These are phyloP conservation scores for Himalopsyche tibetana DNA, from an alignment of 2,888 invertebrate species.

Conservation along the genomic window DNA sequence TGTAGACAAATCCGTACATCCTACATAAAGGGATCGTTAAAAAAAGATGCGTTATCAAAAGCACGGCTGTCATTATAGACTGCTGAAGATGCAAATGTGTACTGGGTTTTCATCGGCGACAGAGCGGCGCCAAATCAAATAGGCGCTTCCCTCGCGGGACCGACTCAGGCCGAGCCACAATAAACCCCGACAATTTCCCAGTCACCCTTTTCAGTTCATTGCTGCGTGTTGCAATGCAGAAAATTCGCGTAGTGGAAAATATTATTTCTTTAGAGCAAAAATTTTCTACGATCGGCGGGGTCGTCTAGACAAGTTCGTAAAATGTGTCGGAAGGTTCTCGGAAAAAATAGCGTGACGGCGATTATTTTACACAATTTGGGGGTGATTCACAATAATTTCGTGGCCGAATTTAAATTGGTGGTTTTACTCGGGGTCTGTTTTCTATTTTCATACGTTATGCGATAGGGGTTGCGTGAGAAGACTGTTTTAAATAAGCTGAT, in stretches of 20 bases:
- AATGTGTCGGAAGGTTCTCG: background rate
- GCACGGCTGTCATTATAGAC: no score
- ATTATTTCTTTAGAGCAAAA: background rate
- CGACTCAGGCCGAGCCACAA: background rate
- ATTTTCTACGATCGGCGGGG: background rate
- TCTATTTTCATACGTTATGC: background rate
- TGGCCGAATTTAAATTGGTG: background rate
- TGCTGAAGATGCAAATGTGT: no score
- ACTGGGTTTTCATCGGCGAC: background rate
- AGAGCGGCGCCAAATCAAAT: background rate
- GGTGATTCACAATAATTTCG: background rate
- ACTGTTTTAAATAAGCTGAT: background rate
- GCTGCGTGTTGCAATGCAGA: conserved; percentile 6
- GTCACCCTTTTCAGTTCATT: no score
- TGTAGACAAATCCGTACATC: no score
- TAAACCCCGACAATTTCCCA: conserved; percentile 3
- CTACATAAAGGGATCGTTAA: no score
- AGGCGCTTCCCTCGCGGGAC: background rate
- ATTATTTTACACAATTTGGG: conserved; percentile 12
- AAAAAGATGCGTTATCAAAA: no score
- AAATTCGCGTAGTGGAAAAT: background rate
- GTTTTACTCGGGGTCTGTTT: background rate
- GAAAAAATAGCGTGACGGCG: background rate
- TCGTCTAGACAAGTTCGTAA: background rate
- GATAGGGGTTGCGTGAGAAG: background rate